Evolutionary conservation across 2,888 invertebrate genomes (phyloP).

Genomic region (Tachina grossa): DNA sequence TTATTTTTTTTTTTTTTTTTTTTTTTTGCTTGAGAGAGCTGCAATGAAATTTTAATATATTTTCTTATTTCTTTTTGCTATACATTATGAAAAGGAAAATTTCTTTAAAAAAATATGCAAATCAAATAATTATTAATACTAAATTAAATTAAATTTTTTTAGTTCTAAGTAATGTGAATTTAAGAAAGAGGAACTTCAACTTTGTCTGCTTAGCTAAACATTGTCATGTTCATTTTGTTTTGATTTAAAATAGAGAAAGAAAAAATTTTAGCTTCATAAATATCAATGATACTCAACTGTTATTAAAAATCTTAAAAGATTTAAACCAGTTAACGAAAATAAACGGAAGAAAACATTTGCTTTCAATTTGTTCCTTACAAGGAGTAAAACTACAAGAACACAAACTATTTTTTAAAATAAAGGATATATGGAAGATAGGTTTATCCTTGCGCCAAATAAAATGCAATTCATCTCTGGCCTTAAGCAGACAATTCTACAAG

Average conservation of each 20-base stretch:
- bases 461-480: too few relatives aligned
- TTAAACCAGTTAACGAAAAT: too few relatives aligned
- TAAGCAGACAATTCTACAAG: too few relatives aligned
- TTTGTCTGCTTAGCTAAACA: neutral
- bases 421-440: too few relatives aligned
- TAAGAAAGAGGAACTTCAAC: too few relatives aligned
- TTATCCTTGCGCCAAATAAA: too few relatives aligned
- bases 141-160: conserved; percentile 6
- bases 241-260: too few relatives aligned
- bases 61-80: conserved; percentile 4
- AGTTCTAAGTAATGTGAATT: neutral
- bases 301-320: neutral
- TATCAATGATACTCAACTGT: conserved; percentile 22
- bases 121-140: conserved; percentile 14
- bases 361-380: too few relatives aligned
- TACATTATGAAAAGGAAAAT: neutral
- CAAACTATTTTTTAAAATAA: too few relatives aligned
- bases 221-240: neutral
- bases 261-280: neutral
- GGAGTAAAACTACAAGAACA: too few relatives aligned
- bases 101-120: conserved; percentile 1
- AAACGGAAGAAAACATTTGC: too few relatives aligned
- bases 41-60: conserved; percentile 24
- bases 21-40: neutral
- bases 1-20: conserved; percentile 16